These are phyloP conservation scores for Patiria pectinifera DNA, from an alignment of 53 echinoderm and acorn worm genomes.

Conservation along the genomic window DNA sequence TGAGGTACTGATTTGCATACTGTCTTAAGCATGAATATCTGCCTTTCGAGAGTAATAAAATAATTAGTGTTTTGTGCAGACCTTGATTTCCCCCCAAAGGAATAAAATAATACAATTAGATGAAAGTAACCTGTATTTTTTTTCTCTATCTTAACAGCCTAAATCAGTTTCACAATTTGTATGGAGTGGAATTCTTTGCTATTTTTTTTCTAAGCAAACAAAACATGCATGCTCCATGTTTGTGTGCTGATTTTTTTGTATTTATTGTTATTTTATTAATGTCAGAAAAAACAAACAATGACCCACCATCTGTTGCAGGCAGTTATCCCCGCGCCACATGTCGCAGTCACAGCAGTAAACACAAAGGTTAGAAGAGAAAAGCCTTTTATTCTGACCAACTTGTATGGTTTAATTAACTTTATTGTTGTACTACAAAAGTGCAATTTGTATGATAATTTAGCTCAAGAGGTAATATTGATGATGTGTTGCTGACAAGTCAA, in stretches of 20 bases:
- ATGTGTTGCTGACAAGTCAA: background rate
- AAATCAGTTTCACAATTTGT: too few species aligned
- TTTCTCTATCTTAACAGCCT: background rate
- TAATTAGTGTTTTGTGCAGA: too few species aligned
- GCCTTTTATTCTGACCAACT: background rate
- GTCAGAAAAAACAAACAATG: background rate
- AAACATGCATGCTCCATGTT: constrained; percentile 27
- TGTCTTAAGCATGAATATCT: too few species aligned
- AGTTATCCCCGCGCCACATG: background rate
- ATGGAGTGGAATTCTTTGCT: background rate
- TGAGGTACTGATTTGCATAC: too few species aligned
- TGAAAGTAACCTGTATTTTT: background rate
- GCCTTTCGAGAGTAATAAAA: too few species aligned
- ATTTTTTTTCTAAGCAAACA: background rate
- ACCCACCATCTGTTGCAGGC: constrained; percentile 29
- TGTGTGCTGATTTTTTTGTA: background rate
- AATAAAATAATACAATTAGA: background rate
- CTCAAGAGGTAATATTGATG: background rate
- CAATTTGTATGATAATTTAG: constrained; percentile 7
- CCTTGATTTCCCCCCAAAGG: too few species aligned
- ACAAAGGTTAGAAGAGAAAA: background rate
- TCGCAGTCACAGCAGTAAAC: background rate
- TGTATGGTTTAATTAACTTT: background rate
- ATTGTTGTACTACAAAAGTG: background rate
- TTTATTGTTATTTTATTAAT: background rate